These are phyloP conservation scores for Sesamia inferens DNA, from an alignment of 2,888 invertebrate species.

Conservation along the genomic window DNA sequence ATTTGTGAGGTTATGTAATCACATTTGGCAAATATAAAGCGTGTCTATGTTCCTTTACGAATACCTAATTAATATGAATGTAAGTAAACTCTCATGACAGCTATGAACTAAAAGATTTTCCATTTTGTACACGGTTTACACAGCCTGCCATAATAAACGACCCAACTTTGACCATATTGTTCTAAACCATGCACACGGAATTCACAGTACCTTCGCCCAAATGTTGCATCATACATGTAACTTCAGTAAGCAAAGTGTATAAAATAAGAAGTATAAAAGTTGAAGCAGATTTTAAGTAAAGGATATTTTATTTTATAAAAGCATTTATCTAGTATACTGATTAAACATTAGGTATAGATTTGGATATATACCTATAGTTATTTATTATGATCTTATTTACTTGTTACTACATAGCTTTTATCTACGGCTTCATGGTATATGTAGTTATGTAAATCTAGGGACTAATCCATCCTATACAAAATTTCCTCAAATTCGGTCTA, in stretches of 20 bases:
- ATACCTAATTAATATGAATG: not conserved
- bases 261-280: constrained; percentile 6
- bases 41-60: not conserved
- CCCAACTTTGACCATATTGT: constrained; percentile 46
- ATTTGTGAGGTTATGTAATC: constrained; percentile 17
- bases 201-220: constrained; percentile 19
- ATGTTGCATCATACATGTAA: constrained; percentile 27
- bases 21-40: constrained; percentile 9
- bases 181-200: constrained; percentile 31
- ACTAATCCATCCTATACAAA: too few species aligned
- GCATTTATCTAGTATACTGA: not conserved
- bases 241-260: constrained; percentile 7
- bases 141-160: constrained; percentile 43
- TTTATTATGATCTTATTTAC: not conserved
- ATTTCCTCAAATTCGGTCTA: too few species aligned
- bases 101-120: constrained; percentile 23
- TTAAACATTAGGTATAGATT: not conserved
- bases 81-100: not conserved
- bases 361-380: not conserved
- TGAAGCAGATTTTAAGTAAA: constrained; percentile 3
- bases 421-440: too few species aligned
- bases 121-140: constrained; percentile 8
- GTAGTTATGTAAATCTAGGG: too few species aligned
- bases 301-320: not conserved
- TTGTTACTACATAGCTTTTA: not conserved